Evolutionary conservation across 2,888 invertebrate genomes (phyloP), one percentile per base, ranked within the genome.

Genomic region (Galeopsomyia nigrocyanea): DNA sequence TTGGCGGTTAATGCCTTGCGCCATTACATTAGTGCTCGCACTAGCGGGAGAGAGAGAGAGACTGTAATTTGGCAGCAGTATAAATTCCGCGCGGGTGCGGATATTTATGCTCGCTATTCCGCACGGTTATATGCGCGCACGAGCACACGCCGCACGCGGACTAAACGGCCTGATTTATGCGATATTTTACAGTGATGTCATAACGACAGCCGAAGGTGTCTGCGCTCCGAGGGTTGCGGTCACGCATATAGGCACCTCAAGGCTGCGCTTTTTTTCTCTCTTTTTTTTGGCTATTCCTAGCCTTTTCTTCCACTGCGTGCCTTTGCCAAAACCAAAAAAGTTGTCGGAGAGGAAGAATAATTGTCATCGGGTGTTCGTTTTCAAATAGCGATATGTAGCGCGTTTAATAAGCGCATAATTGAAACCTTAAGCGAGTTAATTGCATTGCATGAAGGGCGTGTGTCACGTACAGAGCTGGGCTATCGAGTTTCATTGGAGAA

Each of bases 31-130:
- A 82, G 75, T 57, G 77, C 74, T 77, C 80, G 60, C 63, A 53
- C 50, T 26, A 22, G n/a, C 1, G 82, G 82, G 81, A 82, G 80
- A 81, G 78, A 71, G 76, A 79, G 76, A 81, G 71, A 71, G 74
- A 71, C 84, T 85, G 84, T 85, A 85, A 86, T 86, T 86, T 86
- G 83, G 82, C 84, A 82, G 83, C 84, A 81, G 79, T 83, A 82
- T 83, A 84, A 85, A 79, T 79, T 78, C 79, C 78, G 76, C 79
- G 76, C 68, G 79, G 77, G 77, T 70, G 81, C 39, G 71, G 80
- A 84, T 84, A 84, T 85, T 85, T 85, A 85, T 83, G 83, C 73
- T 76, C 76, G 78, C 74, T 79, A 80, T 82, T 82, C 80, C 77
- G 77, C 73, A 62, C n/a, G 69, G 65, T 73, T 64, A 62, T 75